These are phyloP conservation scores for Pheosia tremula DNA, from an alignment of 2,888 invertebrate species.

Conservation along the genomic window DNA sequence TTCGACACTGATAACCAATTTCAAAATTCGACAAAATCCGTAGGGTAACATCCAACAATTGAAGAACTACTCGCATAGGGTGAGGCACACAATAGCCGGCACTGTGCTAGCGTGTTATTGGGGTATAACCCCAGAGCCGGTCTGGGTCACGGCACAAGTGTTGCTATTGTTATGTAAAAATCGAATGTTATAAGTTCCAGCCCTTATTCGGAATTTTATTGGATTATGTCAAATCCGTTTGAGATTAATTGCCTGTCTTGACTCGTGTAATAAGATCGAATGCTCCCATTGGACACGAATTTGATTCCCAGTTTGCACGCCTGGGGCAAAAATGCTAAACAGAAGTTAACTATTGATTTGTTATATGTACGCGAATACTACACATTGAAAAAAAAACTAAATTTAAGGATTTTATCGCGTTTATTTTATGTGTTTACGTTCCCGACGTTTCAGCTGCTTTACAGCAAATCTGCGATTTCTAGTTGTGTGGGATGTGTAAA, in stretches of 20 bases:
- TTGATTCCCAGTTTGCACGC: too few relatives aligned
- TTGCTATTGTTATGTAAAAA: conserved; percentile 6
- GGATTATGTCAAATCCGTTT: not conserved
- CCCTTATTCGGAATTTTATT: conserved; percentile 3
- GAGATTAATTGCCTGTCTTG: not conserved
- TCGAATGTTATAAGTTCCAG: conserved; percentile 6
- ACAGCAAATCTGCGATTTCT: too few relatives aligned
- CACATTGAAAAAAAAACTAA: too few relatives aligned
- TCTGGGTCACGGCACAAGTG: conserved; percentile 6
- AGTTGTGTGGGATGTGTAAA: too few relatives aligned
- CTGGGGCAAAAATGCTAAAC: too few relatives aligned
- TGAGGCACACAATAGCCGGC: conserved; percentile 1
- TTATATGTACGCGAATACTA: too few relatives aligned
- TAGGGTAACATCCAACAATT: conserved; percentile 1
- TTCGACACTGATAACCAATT: too few relatives aligned
- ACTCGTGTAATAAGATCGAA: not conserved
- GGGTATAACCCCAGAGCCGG: not conserved
- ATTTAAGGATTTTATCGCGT: too few relatives aligned
- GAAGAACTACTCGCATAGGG: not conserved
- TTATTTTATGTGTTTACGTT: too few relatives aligned
- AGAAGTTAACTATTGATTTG: too few relatives aligned
- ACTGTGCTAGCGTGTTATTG: conserved; percentile 7
- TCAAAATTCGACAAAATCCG: not conserved
- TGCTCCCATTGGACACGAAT: too few relatives aligned
- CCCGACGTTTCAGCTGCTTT: too few relatives aligned